Evolutionary conservation across 2,797 vertebrate species (phyloP).

Genomic region (Parotocinclus haroldoi): DNA sequence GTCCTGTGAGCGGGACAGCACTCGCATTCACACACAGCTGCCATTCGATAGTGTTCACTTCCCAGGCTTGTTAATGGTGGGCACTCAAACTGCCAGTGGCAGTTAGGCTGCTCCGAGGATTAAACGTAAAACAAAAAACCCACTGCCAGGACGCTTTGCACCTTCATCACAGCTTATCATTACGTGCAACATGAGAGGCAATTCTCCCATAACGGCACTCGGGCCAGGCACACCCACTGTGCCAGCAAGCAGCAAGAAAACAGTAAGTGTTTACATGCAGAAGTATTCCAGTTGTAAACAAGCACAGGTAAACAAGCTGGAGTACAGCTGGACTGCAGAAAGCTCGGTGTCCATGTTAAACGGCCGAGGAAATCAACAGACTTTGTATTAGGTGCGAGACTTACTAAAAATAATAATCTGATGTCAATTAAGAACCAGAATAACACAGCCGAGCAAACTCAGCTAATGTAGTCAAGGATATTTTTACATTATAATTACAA

Average conservation of each 20-base stretch:
- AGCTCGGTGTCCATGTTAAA: background rate
- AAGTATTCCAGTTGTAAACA: background rate
- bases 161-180: constrained; percentile 25
- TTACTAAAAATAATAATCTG: too few relatives aligned
- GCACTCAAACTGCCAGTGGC: constrained; percentile 18
- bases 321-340: background rate
- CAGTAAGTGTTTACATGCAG: constrained; percentile 9
- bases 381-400: too few relatives aligned
- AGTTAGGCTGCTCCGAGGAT: constrained; percentile 18
- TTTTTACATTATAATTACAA: constrained; percentile 60
- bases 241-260: background rate
- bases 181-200: constrained; percentile 43
- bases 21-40: constrained; percentile 45
- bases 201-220: constrained; percentile 26
- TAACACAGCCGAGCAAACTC: constrained; percentile 10
- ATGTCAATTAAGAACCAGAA: background rate
- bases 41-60: constrained; percentile 28
- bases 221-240: constrained; percentile 19
- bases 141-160: constrained; percentile 21
- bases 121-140: constrained; percentile 17
- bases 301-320: too few relatives aligned
- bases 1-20: constrained; percentile 41
- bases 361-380: too few relatives aligned
- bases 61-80: constrained; percentile 33
- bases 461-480: constrained; percentile 33